These are phyloP conservation scores for Caenorhabditis panamensis DNA, from an alignment of 2,888 invertebrate species.

Conservation along the genomic window DNA sequence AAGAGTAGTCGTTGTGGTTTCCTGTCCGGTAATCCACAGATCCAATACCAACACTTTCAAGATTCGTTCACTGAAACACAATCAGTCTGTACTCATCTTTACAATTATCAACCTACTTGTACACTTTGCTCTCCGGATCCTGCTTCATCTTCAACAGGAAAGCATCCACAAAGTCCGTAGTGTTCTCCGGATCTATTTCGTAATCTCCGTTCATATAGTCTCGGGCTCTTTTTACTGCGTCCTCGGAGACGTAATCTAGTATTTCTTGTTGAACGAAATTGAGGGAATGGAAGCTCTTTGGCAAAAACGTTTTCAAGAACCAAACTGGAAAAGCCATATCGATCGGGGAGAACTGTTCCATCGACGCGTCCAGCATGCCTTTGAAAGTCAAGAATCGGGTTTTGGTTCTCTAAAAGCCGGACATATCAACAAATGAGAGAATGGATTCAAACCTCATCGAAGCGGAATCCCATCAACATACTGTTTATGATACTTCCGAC, in stretches of 20 bases:
- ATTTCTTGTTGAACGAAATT: not conserved
- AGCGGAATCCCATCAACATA: conserved; percentile 36
- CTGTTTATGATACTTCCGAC: conserved; percentile 61
- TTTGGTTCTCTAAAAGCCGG: no score
- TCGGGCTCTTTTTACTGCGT: conserved; percentile 17
- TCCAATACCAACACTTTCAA: conserved; percentile 60
- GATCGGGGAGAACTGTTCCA: conserved; percentile 24
- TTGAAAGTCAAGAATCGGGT: conserved; percentile 35
- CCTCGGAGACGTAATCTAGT: conserved; percentile 12
- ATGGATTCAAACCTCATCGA: conserved; percentile 24
- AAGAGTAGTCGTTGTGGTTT: conserved; percentile 65
- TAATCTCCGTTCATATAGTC: conserved; percentile 27
- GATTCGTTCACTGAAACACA: conserved; percentile 34
- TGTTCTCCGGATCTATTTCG: conserved; percentile 39
- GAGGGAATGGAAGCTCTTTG: not conserved
- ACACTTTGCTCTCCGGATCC: conserved; percentile 23
- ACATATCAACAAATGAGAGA: no score
- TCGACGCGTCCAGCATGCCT: conserved; percentile 5
- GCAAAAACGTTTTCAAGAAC: conserved; percentile 30
- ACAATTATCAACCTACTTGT: conserved; percentile 24
- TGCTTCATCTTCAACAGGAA: conserved; percentile 60
- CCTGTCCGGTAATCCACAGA: conserved; percentile 68
- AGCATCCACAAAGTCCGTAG: conserved; percentile 61
- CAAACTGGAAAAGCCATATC: conserved; percentile 31
- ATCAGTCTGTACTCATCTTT: conserved; percentile 45